Percentiles rank a stretch among this genome's conserved stretches.
phyloP scores from a whole-genome alignment of 2,888 invertebrate species.

The Ochropacha duplaris region DNA sequence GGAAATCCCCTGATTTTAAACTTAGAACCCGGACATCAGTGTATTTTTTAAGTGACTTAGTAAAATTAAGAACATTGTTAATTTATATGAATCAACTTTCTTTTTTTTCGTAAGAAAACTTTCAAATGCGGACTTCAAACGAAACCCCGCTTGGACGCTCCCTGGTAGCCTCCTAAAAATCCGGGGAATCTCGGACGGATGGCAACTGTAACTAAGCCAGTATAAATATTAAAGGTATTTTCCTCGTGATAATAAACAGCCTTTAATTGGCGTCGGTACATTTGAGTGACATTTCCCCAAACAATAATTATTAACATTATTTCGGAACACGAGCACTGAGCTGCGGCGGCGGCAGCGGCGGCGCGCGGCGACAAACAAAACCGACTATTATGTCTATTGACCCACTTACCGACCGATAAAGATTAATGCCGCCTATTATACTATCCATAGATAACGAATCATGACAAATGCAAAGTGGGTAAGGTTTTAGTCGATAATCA shows the following conservation, averaged over 20 bases:
- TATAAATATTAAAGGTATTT: no score
- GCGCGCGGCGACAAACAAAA: not conserved
- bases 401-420: not conserved
- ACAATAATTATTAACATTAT: not conserved
- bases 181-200: no score
- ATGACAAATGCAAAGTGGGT: not conserved
- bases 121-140: no score
- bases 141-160: no score
- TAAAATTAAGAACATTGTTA: no score
- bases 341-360: not conserved
- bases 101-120: no score
- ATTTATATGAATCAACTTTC: no score
- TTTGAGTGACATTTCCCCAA: not conserved
- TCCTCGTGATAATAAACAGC: not conserved
- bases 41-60: no score
- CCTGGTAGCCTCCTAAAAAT: no score
- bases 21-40: no score
- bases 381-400: not conserved
- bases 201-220: no score
- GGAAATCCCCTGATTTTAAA: no score
- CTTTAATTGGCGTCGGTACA: not conserved
- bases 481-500: not conserved
- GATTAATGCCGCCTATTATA: not conserved
- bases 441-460: not conserved
- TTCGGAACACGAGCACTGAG: not conserved